Percentiles rank a stretch among this genome's conserved stretches.
These are phyloP conservation scores for Pachyseris speciosa DNA, from an alignment of 64 coral and sea anemone genomes.

Conservation along the genomic window DNA sequence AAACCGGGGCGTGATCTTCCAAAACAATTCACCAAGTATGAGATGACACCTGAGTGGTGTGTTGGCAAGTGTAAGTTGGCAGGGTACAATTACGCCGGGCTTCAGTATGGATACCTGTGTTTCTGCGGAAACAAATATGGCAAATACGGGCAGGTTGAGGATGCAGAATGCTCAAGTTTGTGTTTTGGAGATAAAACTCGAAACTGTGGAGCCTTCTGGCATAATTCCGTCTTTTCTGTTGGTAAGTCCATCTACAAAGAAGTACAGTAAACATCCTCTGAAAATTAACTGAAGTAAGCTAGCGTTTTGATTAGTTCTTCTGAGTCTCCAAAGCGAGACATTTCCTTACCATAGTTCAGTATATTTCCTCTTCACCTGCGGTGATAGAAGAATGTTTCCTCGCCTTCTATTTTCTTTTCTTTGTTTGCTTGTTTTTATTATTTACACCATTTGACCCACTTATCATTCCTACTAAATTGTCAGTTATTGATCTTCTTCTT, in stretches of 20 bases:
- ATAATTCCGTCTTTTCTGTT: slow-evolving; percentile 89
- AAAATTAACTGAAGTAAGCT: too few relatives aligned
- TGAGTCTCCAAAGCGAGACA: not conserved
- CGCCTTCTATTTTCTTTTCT: too few relatives aligned
- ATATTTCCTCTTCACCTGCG: too few relatives aligned
- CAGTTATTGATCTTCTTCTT: too few relatives aligned
- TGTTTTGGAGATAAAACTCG: slow-evolving; percentile 90
- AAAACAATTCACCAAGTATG: slow-evolving; percentile 90
- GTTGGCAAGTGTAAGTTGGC: slow-evolving; percentile 87
- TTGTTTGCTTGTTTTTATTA: too few relatives aligned
- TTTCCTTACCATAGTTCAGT: too few relatives aligned
- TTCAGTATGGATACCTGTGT: slow-evolving; percentile 92
- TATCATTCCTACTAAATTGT: too few relatives aligned
- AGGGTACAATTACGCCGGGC: slow-evolving; percentile 87
- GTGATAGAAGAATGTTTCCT: too few relatives aligned
- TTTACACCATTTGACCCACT: too few relatives aligned
- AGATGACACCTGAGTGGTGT: slow-evolving; percentile 99
- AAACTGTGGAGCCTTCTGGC: slow-evolving; percentile 94
- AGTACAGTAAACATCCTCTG: not conserved
- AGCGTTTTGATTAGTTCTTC: too few relatives aligned
- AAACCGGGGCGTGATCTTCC: slow-evolving; percentile 86
- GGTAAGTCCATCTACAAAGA: slow-evolving; percentile 39
- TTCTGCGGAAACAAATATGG: slow-evolving; percentile 97
- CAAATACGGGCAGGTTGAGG: slow-evolving; percentile 63
- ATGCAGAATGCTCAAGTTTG: slow-evolving; percentile 78